Evolutionary conservation across 1,140 invertebrate species (phyloP).

Genomic region (Acyrthosiphon pisum): DNA sequence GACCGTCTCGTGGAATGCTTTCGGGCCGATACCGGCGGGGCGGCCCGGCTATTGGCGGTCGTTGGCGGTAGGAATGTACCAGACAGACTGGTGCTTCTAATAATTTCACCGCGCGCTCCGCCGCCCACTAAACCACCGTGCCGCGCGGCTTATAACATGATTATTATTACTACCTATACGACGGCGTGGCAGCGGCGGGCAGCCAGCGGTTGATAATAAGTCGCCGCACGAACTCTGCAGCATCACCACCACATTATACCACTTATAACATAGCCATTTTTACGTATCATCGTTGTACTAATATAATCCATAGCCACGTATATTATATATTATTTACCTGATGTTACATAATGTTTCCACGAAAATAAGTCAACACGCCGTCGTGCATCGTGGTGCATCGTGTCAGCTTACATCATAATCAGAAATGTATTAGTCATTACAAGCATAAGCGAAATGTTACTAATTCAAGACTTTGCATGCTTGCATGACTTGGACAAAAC

Average conservation of each 20-base stretch:
- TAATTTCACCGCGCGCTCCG: conserved; percentile 24
- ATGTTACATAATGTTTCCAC: background rate
- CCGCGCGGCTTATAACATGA: background rate
- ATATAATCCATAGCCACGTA: background rate
- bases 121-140: background rate
- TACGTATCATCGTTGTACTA: background rate
- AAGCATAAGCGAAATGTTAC: background rate
- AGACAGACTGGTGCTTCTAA: conserved; percentile 54
- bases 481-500: too few species aligned
- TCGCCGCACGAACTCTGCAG: background rate
- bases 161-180: background rate
- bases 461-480: background rate
- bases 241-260: background rate
- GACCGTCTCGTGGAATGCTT: conserved; percentile 33
- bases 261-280: background rate
- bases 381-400: background rate
- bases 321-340: too few species aligned
- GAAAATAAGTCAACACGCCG: background rate
- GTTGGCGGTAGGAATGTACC: conserved; percentile 39
- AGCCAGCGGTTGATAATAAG: background rate
- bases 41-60: background rate
- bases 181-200: background rate
- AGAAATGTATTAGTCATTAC: background rate
- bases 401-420: background rate
- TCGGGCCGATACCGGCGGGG: background rate